Conservation (phyloP, 2,797 vertebrate species). For the Xenops minutus region DNA sequence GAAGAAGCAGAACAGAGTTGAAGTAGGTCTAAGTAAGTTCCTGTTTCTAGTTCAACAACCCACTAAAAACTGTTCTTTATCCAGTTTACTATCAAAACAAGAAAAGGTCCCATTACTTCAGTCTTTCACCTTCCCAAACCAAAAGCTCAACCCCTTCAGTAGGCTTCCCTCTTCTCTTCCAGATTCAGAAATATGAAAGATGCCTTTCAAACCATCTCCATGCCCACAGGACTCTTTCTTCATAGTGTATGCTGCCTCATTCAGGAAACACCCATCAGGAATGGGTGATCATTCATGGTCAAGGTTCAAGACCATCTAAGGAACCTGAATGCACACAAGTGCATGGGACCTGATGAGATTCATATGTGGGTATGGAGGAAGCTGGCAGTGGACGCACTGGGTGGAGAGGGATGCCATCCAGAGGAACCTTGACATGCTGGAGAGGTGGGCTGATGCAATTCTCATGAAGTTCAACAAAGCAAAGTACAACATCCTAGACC, state of each 20-base stretch:
- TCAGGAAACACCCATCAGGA: background rate
- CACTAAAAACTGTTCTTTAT: background rate
- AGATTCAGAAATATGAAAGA: background rate
- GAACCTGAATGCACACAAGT: background rate
- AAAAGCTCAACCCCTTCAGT: background rate
- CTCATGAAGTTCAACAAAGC: background rate
- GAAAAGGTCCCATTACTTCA: background rate
- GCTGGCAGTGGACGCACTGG: background rate
- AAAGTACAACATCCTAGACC: background rate
- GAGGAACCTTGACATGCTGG: fast-evolving
- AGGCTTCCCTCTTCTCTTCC: background rate
- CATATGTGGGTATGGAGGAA: background rate
- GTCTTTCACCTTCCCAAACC: background rate
- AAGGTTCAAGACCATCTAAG: background rate
- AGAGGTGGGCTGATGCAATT: background rate
- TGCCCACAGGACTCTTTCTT: background rate
- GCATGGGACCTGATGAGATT: background rate
- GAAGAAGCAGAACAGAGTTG: background rate
- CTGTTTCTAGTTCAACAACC: background rate
- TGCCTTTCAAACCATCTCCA: background rate
- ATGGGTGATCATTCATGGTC: background rate
- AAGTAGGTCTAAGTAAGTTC: background rate
- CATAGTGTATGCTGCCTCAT: background rate
- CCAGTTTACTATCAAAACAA: background rate
- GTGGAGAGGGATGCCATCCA: background rate